Evolutionary conservation across 2,888 invertebrate genomes (phyloP).

Genomic region (Diplazon laetatorius): DNA sequence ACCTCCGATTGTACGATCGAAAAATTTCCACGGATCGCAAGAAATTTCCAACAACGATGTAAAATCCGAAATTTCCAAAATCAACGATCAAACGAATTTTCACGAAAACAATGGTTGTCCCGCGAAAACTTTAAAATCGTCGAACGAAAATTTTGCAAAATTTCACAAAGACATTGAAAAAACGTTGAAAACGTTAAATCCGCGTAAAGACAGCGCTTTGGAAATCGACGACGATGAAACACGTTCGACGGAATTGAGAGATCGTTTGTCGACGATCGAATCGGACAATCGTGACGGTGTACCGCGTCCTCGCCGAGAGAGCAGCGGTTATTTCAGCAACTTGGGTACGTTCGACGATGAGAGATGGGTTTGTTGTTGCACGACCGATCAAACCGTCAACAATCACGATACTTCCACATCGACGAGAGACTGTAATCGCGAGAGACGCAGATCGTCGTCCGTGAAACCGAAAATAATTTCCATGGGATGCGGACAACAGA

Average conservation of each 20-base stretch:
- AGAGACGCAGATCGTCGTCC: conserved; percentile 71
- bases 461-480: no score
- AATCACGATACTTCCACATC: conserved; percentile 53
- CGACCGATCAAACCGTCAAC: conserved; percentile 39
- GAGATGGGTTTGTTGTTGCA: conserved; percentile 69
- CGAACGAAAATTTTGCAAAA: neutral
- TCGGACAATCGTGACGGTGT: conserved; percentile 12
- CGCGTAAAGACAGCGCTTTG: conserved; percentile 76
- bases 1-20: neutral
- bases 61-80: neutral
- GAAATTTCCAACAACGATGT: conserved; percentile 6
- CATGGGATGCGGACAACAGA: conserved; percentile 31
- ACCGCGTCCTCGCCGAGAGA: conserved; percentile 73
- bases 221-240: conserved; percentile 72
- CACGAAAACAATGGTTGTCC: conserved; percentile 26
- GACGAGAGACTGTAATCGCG: conserved; percentile 58
- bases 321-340: conserved; percentile 78
- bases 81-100: neutral
- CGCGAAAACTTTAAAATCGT: conserved; percentile 11
- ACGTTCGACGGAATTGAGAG: conserved; percentile 62
- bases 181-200: conserved; percentile 54
- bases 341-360: conserved; percentile 78
- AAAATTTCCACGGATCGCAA: conserved; percentile 3
- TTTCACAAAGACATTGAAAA: conserved; percentile 41
- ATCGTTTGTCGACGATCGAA: conserved; percentile 49